A percentile compares a stretch with the other conserved stretches of the same genome.
phyloP scores from a whole-genome alignment of 2,797 vertebrate species.

The Hippopotamyrus pictus region DNA sequence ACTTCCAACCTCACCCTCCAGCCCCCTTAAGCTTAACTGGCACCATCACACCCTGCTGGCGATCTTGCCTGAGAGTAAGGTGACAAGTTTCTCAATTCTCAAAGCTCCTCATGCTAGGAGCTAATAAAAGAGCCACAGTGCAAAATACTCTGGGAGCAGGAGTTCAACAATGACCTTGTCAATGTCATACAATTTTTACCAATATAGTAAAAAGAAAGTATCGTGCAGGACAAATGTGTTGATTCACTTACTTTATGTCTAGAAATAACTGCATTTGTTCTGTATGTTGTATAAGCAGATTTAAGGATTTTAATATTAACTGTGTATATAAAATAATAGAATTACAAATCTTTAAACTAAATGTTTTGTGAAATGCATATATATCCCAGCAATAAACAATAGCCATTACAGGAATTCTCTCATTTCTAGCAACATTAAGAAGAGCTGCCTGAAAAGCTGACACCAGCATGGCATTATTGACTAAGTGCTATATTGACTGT shows the following conservation, averaged over 20 bases:
- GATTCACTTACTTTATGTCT: not conserved
- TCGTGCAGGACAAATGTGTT: not conserved
- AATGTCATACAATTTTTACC: not conserved
- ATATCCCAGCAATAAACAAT: slow-evolving; percentile 5
- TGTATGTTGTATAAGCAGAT: not conserved
- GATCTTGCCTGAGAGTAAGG: not conserved
- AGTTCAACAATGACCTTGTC: not conserved
- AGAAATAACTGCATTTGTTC: not conserved
- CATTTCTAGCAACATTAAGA: not conserved
- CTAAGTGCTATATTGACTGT: not conserved
- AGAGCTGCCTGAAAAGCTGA: not conserved
- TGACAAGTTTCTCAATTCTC: not conserved
- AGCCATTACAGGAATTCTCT: slow-evolving; percentile 9
- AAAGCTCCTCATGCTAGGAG: not conserved
- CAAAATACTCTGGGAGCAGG: not conserved
- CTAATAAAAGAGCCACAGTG: not conserved
- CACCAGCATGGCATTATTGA: not conserved
- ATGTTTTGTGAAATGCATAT: not conserved
- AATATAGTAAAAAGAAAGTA: not conserved
- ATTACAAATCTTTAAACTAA: not conserved
- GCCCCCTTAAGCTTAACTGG: not conserved
- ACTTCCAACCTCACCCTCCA: not conserved
- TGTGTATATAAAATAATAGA: not conserved
- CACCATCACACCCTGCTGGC: not conserved
- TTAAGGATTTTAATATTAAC: not conserved